Conservation (phyloP, 2,888 invertebrate genomes). For the Caenorhabditis macrosperma region DNA sequence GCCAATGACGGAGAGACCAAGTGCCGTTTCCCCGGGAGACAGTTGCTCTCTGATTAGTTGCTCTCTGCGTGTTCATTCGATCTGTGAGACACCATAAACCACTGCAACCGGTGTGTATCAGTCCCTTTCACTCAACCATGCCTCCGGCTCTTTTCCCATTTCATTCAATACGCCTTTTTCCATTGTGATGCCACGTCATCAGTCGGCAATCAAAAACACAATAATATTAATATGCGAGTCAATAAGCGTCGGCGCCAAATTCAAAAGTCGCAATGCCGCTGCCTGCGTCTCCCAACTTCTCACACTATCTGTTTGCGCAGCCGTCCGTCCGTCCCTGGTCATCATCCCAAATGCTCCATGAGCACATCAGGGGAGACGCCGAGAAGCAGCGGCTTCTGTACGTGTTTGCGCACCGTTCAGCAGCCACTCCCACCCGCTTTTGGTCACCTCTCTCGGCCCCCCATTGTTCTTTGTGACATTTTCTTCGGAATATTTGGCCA, state of each 20-base stretch:
- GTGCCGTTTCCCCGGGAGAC: background rate
- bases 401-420: conserved; percentile 56
- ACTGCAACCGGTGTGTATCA: conserved; percentile 35
- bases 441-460: conserved; percentile 43
- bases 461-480: conserved; percentile 52
- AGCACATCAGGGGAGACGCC: conserved; percentile 25
- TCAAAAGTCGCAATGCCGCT: conserved; percentile 22
- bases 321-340: conserved; percentile 25
- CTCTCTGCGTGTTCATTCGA: background rate
- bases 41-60: background rate
- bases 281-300: conserved; percentile 20
- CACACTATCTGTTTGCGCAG: conserved; percentile 45
- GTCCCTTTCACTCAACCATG: background rate
- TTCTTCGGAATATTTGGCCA: conserved; percentile 33
- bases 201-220: conserved; percentile 42
- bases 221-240: conserved; percentile 56
- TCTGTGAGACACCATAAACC: conserved; percentile 37
- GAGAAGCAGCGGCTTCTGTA: conserved; percentile 34
- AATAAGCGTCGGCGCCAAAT: conserved; percentile 42
- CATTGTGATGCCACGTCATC: conserved; percentile 38
- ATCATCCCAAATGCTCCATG: conserved; percentile 41
- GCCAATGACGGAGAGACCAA: background rate
- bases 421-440: conserved; percentile 34
- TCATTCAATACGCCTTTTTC: conserved; percentile 3
- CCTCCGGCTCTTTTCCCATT: conserved; percentile 4